Percentiles rank a stretch among this genome's conserved stretches.
Evolutionary conservation across 2,888 invertebrate genomes (phyloP).

Genomic region (Bombyx huttoni): DNA sequence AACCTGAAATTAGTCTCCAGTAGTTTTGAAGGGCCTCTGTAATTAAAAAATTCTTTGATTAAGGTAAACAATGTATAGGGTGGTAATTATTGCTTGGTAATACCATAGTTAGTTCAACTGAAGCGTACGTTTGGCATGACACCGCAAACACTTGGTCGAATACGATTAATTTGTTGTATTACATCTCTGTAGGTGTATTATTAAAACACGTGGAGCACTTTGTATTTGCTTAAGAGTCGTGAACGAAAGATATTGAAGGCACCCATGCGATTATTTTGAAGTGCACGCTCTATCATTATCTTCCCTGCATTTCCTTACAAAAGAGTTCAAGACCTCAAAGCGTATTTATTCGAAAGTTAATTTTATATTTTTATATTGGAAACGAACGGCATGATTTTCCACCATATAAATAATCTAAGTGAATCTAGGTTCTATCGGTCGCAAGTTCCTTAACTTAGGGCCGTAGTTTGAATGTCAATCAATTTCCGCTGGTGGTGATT

Average conservation of each 20-base stretch:
- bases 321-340: not conserved
- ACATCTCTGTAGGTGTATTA: conserved; percentile 32
- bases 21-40: conserved; percentile 20
- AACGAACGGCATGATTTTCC: no score
- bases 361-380: not conserved
- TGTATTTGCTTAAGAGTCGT: conserved; percentile 60
- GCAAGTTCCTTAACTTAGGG: no score
- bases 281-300: conserved; percentile 34
- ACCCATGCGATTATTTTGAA: conserved; percentile 34
- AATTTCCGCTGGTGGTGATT: conserved; percentile 64
- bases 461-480: conserved; percentile 44
- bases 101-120: conserved; percentile 33
- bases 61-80: conserved; percentile 24
- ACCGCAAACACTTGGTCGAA: conserved; percentile 28
- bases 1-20: conserved; percentile 19
- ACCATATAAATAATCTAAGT: no score
- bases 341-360: not conserved
- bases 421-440: no score
- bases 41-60: conserved; percentile 33
- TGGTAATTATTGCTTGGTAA: conserved; percentile 38
- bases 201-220: conserved; percentile 56
- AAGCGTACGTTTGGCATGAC: conserved; percentile 42
- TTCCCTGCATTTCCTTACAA: conserved; percentile 8
- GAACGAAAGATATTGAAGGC: conserved; percentile 49
- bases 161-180: conserved; percentile 40